Base-by-base conservation (phyloP, 2,888 invertebrate genomes). In the Synanthedon formicaeformis region DNA sequence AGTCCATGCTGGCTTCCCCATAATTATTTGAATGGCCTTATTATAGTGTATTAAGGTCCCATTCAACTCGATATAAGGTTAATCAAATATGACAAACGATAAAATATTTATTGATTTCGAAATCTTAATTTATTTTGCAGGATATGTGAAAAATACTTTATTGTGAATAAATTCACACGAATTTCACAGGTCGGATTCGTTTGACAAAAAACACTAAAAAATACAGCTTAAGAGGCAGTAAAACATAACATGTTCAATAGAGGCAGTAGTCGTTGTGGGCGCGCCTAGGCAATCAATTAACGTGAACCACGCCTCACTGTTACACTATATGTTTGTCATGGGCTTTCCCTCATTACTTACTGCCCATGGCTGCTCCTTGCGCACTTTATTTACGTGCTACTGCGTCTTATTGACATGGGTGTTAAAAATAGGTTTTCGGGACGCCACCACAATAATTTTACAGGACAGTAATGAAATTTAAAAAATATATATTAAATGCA, bases 321-420 rank as follows among this genome's bases (percentile, higher is more conserved):
- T 74, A 81, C 75, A 73, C 73, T 77, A 81, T 83, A 82, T 80
- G 83, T 83, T 84, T 84, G 74, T 75, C 57, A 62, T 71, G 67
- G 67, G 66, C 63, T 68, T 66, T 69, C 67, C 72, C 82, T 85
- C 81, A 83, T 84, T 85, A 82, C 83, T 85, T 81, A 82, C 81
- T 78, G 74, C 70, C 74, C 74, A 67, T 64, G 66, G 65, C 69
- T 71, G 65, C 69, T 71, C 69, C 69, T 74, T 49, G 53, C 54
- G 50, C 56, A 57, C 57, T 58, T 61, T 64, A 62, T 62, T 64
- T 61, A 61, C 49, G 49, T 60, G 57, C 63, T 54, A 52, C 54
- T 62, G 60, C 53, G 66, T 66, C 66, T 66, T 70, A 65, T 69
- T 66, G 67, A 65, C 63, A 60, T 48, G 65, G 53, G 56, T 55